These are phyloP conservation scores for Dromaius novaehollandiae DNA, from an alignment of 2,113 vertebrate genomes.

Conservation along the genomic window DNA sequence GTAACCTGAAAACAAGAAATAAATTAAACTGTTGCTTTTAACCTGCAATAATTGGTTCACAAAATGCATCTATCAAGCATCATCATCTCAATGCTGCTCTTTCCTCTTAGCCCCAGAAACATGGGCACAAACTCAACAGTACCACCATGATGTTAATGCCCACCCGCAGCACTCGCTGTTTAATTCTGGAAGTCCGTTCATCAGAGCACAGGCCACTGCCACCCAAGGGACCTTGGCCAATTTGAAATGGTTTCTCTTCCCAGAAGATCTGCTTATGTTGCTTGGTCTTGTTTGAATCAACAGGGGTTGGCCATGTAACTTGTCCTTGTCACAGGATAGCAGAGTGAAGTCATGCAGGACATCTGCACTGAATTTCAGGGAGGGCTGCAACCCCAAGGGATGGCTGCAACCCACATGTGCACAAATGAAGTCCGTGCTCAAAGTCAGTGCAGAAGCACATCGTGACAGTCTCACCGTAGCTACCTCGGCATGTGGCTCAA, in stretches of 20 bases:
- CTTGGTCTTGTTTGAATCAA: not conserved
- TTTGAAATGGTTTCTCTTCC: not conserved
- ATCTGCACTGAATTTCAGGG: not conserved
- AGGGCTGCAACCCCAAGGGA: not conserved
- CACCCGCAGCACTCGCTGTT: not conserved
- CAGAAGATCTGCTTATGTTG: rapidly evolving
- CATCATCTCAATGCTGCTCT: not conserved
- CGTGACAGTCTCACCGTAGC: not conserved
- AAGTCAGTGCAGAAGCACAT: not conserved
- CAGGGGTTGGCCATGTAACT: not conserved
- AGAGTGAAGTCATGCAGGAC: rapidly evolving
- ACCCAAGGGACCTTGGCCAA: not conserved
- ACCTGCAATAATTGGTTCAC: not conserved
- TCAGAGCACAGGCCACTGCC: rapidly evolving
- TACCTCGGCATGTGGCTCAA: not conserved
- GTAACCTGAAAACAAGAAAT: conserved; percentile 81
- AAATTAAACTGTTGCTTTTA: not conserved
- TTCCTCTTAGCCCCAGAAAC: not conserved
- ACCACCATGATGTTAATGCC: not conserved
- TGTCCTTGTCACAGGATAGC: not conserved
- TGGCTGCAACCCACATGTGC: not conserved
- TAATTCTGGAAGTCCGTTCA: not conserved
- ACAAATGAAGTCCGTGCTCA: not conserved
- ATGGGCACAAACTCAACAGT: not conserved
- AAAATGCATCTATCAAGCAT: not conserved